phyloP scores from a whole-genome alignment of 2,113 vertebrate species.

The Cairina moschata region DNA sequence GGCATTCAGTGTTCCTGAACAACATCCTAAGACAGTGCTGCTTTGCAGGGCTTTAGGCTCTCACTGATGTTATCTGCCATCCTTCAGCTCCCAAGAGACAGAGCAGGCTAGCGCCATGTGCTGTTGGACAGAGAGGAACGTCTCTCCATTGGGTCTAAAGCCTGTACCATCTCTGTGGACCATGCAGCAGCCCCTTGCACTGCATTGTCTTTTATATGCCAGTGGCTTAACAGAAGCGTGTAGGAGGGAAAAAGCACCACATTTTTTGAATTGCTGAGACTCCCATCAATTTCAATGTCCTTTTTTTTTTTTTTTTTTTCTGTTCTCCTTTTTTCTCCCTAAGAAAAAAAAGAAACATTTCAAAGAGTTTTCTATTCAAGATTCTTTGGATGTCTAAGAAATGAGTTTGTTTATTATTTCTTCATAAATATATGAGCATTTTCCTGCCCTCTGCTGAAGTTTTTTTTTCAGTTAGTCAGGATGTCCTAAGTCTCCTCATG shows the following conservation, averaged over 20 bases:
- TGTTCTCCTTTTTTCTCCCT: neutral
- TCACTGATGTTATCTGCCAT: accelerated
- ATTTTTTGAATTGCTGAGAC: neutral
- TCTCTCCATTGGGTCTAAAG: conserved; percentile 17
- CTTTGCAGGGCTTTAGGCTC: neutral
- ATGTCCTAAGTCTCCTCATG: neutral
- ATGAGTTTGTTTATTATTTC: neutral
- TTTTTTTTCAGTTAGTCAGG: neutral
- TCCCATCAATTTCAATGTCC: neutral
- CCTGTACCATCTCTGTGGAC: neutral
- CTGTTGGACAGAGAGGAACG: neutral
- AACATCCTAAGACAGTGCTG: neutral
- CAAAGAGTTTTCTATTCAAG: neutral
- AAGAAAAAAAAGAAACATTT: neutral
- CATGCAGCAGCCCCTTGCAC: neutral
- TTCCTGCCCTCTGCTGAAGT: neutral
- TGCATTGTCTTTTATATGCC: neutral
- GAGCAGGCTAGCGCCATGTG: neutral
- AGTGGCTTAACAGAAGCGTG: neutral
- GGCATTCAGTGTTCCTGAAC: neutral
- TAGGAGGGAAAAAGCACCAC: neutral
- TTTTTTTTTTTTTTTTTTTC: neutral
- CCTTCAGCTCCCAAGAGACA: neutral
- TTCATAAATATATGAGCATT: neutral
- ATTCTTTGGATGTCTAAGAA: neutral